Evolutionary conservation across 30 jellyfish, hydroid and myxozoan species (phyloP).

Genomic region (Calvadosia cruxmelitensis): DNA sequence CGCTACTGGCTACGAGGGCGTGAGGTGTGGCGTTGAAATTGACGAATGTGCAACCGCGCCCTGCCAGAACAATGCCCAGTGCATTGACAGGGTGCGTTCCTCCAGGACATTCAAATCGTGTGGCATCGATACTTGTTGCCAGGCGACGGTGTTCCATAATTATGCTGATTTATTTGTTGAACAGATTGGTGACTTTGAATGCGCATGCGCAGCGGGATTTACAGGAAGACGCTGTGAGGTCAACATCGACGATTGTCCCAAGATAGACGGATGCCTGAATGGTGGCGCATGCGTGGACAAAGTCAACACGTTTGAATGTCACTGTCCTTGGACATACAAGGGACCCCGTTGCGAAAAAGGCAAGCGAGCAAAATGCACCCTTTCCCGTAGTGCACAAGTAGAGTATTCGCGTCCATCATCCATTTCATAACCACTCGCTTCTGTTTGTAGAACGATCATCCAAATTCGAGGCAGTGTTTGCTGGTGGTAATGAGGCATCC

Average conservation of each 20-base stretch:
- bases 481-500: conserved; percentile 65
- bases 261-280: conserved; percentile 36
- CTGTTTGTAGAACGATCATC: conserved; percentile 48
- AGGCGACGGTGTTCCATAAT: not conserved
- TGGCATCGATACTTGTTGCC: too few relatives aligned
- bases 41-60: conserved; percentile 78
- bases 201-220: conserved; percentile 73
- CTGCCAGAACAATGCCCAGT: conserved; percentile 62
- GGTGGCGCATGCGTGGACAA: conserved; percentile 72
- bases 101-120: too few relatives aligned
- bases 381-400: not conserved
- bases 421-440: not conserved
- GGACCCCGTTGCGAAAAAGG: conserved; percentile 84
- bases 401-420: too few relatives aligned
- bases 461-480: conserved; percentile 51
- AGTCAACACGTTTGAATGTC: conserved; percentile 38
- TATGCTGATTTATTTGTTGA: not conserved
- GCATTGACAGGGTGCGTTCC: conserved; percentile 65
- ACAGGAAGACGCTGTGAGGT: conserved; percentile 76
- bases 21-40: conserved; percentile 53
- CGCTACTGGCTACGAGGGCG: conserved; percentile 68
- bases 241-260: conserved; percentile 73
- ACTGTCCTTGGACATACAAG: conserved; percentile 64
- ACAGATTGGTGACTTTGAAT: conserved; percentile 53
- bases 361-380: conserved; percentile 8